Conservation (phyloP, 2,797 vertebrate genomes). For the Echeneis naucrates region DNA sequence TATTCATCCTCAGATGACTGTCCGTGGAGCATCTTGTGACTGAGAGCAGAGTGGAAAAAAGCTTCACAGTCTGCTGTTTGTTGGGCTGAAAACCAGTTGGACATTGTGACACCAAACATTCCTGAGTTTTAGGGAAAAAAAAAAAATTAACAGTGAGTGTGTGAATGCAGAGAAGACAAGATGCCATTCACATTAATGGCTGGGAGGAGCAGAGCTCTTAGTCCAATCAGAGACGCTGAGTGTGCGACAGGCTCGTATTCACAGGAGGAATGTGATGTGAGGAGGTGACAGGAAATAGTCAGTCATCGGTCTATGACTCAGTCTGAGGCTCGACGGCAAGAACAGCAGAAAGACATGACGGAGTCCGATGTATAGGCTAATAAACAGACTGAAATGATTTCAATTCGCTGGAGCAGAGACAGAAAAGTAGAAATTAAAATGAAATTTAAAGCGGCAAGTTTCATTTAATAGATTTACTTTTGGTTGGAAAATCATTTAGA, state of each 20-base stretch:
- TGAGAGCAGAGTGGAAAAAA: conserved; percentile 47
- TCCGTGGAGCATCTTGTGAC: conserved; percentile 75
- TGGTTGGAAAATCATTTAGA: too few species aligned
- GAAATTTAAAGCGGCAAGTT: neutral
- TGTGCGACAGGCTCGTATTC: conserved; percentile 22
- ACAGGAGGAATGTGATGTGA: conserved; percentile 41
- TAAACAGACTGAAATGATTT: too few species aligned
- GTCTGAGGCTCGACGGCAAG: neutral
- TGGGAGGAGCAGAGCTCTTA: conserved; percentile 30
- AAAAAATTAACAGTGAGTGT: conserved; percentile 46
- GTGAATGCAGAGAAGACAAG: conserved; percentile 59
- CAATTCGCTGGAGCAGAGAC: too few species aligned
- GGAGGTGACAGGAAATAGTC: conserved; percentile 14
- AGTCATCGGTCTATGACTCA: neutral
- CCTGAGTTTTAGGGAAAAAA: conserved; percentile 31
- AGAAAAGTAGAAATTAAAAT: too few species aligned
- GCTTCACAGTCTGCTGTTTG: conserved; percentile 64
- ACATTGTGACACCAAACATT: conserved; percentile 67
- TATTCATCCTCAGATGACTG: conserved; percentile 75
- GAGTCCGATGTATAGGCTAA: too few species aligned
- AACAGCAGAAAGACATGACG: neutral
- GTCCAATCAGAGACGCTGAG: conserved; percentile 36
- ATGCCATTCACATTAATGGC: conserved; percentile 62
- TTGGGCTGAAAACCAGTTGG: conserved; percentile 56
- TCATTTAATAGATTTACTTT: neutral